Base-by-base conservation (phyloP, 2,888 invertebrate genomes). In the Pedicia rivosa region DNA sequence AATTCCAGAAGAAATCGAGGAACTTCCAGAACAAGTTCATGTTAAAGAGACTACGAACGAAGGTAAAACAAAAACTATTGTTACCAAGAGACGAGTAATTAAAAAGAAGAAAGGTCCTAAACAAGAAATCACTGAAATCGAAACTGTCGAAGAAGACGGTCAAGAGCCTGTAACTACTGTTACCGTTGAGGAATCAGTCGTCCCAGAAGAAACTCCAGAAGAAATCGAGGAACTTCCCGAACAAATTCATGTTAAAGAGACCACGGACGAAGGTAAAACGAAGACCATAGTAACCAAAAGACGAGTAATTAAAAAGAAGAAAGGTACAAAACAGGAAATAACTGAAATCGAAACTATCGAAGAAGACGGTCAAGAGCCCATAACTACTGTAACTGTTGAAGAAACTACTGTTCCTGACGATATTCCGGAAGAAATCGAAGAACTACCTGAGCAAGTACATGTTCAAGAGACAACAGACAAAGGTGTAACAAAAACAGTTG, bases 21-120 rank as follows among this genome's bases (percentile, higher is more conserved):
- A 45, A 42, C 26, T 42, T 37, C 10, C 40, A 24, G 20, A 29
- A 19, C 15, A 24, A 17, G 32, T 57, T 1, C 54, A 57, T 33
- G 48, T 65, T 2, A 56, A 59, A 2, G 65, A 66, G 24, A 38
- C 63, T 3, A 62, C 64, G 0, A 46, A 48, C 24, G 53, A 55
- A 38, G 57, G 55, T 12, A 52, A 48, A 36, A 56, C 62, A 0
- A 57, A 52, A 40, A 44, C 43, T 29, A 46, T 40, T 34, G 47
- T 49, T 9, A 48, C 50, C n/a, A 55, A 54, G 29, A 57, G 51
- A 27, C 48, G 56, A 14, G 52, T 50, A 4, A 52, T 56, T 31
- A 57, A 51, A 39, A 59, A 55, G 47, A 50, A 49, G 2, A 56
- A 46, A 43, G 63, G 55, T 36, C 43, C 44, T 25, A 57, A 53